Conservation (phyloP, 2,888 invertebrate genomes). For the Cataglyphis altisquamis region DNA sequence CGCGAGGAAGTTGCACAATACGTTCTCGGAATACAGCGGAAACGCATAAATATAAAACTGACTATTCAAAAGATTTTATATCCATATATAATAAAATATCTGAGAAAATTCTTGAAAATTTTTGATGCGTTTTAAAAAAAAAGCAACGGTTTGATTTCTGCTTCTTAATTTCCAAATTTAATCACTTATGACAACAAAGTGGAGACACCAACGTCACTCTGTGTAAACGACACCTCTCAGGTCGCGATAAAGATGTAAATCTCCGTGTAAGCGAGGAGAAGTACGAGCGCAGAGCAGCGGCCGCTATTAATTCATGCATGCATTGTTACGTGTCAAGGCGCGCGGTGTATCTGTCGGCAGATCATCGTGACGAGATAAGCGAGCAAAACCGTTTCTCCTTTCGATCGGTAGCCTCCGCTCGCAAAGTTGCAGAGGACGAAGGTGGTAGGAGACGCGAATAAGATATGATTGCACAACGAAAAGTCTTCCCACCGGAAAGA, state of each 20-base stretch:
- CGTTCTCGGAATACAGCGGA: background rate
- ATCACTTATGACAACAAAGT: constrained; percentile 19
- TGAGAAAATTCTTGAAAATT: background rate
- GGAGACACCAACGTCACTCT: background rate
- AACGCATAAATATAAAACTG: background rate
- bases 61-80: background rate
- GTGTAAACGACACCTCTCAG: constrained; percentile 74
- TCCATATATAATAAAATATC: background rate
- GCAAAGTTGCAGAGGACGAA: constrained; percentile 43
- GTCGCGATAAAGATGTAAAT: constrained; percentile 83
- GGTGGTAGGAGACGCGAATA: constrained; percentile 28
- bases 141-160: background rate
- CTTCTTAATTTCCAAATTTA: background rate
- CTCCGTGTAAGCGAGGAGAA: constrained; percentile 76
- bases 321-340: constrained; percentile 84
- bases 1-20: constrained; percentile 55
- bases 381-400: constrained; percentile 74
- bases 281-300: constrained; percentile 77
- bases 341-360: constrained; percentile 83
- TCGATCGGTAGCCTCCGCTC: constrained; percentile 73
- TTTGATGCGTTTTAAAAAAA: background rate
- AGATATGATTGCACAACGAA: constrained; percentile 58
- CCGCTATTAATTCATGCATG: constrained; percentile 85
- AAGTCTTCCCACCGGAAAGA: constrained; percentile 66
- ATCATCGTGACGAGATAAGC: constrained; percentile 84